Evolutionary conservation across 2,888 invertebrate species (phyloP), one percentile per base, ranked within the genome.

Genomic region (Macrophya alboannulata): DNA sequence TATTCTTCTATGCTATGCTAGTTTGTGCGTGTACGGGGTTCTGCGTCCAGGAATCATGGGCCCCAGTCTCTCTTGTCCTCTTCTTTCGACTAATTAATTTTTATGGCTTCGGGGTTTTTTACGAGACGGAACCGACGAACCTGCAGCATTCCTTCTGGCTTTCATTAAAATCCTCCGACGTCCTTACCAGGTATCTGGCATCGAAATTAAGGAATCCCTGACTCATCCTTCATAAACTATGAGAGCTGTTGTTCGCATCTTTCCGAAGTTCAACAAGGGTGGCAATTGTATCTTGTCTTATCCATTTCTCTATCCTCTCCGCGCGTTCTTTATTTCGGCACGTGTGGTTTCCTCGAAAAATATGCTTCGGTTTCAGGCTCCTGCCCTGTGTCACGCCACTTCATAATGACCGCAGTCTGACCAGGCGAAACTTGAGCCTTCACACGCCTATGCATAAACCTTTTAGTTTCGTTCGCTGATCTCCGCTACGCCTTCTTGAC

Each of bases 31-130:
- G 48, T 83, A 37, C 21, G 10, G 40, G 40, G 40, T 43, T 17
- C 59, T 4, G 43, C 12, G 81, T 62, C 59, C 21, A n/a, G 40
- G 15, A 12, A 81, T 62, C 15, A 43, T 62, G 62, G 31, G 51
- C 21, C 81, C 62, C 40, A 8, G 21, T 40, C 68, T 25, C 4
- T 37, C 48, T 25, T n/a, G 17, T 25, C 82, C 65, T 48, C 72
- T 59, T 43, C 68, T 51, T n/a, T 51, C 68, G 87, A 88, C 90
- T 91, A 90, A 91, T 91, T 91, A 91, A 91, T 90, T 91, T 90
- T 91, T 91, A 91, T 90, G 89, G 90, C 88, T 89, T 87, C 84
- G 85, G 79, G 83, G 55, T 45, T 65, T 31, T 45, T 83, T 81
- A 71, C 59, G 71, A 31, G 84, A 83, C 85, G 65, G 81, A 62